Conservation (phyloP, 2,113 vertebrate genomes). For the Antigone vipio region DNA sequence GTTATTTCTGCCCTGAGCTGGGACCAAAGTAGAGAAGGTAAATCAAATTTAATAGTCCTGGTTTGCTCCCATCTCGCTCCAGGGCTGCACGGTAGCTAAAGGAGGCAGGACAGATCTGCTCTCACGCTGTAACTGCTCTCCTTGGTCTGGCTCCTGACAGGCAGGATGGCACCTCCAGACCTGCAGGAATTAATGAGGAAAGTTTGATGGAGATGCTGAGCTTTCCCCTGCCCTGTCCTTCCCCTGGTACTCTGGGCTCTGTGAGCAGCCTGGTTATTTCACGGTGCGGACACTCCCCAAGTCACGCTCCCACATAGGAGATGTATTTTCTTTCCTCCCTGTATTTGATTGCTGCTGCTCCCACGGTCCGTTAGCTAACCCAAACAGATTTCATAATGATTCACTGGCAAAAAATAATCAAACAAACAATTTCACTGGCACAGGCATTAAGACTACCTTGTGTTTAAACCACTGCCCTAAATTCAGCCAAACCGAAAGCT, state of each 20-base stretch:
- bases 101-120: background rate
- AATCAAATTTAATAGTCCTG: background rate
- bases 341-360: background rate
- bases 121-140: background rate
- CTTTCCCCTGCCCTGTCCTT: background rate
- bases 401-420: background rate
- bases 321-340: constrained; percentile 13
- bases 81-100: background rate
- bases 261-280: background rate
- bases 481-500: background rate
- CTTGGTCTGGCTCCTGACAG: background rate
- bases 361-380: background rate
- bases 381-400: background rate
- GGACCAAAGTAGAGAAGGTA: background rate
- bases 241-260: background rate
- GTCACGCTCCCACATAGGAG: background rate
- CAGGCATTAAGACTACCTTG: background rate
- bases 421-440: background rate
- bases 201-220: background rate
- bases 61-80: background rate
- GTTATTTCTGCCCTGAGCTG: background rate
- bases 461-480: background rate
- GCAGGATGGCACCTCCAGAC: background rate
- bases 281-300: background rate
- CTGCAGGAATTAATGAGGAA: background rate